Base-by-base conservation (phyloP, 1,140 invertebrate genomes). In the Drosophila paulistorum region DNA sequence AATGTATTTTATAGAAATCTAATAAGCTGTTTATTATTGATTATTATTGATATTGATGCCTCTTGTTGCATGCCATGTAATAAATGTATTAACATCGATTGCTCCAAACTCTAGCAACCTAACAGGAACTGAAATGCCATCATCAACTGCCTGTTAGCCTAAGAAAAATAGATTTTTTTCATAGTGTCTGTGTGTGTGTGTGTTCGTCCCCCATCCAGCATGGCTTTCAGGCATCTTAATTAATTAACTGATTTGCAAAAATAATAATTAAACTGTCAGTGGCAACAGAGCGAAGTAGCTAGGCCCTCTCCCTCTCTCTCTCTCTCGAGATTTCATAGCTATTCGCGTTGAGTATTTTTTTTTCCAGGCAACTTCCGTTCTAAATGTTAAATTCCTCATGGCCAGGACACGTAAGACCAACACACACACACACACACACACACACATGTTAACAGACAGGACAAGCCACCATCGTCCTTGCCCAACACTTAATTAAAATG, bases 401-500 rank as follows among this genome's bases (percentile, higher is more conserved):
- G 74, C 65, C 74, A 71, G 82, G 61, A 68, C 60, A 71, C 60
- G 23, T 65, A 63, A 68, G 61, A 69, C 65, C 45, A 51, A 51
- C 45, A 51, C 20, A 71, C 72, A 64, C 30, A 72, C 23, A 51
- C 20, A 71, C 72, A 64, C 30, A 72, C 23, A 26, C 41, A 48
- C 37, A 42, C 54, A 39, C 37, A 51, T 37, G 73, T 51, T 57
- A 35, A 61, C 68, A 68, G 41, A 42, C 64, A 64, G 61, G 62
- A 71, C 70, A 68, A 74, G 80, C 74, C 51, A 68, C 66, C 77
- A 71, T 67, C 58, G 64, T 71, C 54, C 64, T 75, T 67, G 61
- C 68, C 78, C 81, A 85, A 85, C 81, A 85, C 81, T 85, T 85
- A 86, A 85, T 86, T 85, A 85, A 85, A 85, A 85, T 86, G 82